phyloP scores from a whole-genome alignment of 2,888 invertebrate species.

The Stenchaetothrips biformis region DNA sequence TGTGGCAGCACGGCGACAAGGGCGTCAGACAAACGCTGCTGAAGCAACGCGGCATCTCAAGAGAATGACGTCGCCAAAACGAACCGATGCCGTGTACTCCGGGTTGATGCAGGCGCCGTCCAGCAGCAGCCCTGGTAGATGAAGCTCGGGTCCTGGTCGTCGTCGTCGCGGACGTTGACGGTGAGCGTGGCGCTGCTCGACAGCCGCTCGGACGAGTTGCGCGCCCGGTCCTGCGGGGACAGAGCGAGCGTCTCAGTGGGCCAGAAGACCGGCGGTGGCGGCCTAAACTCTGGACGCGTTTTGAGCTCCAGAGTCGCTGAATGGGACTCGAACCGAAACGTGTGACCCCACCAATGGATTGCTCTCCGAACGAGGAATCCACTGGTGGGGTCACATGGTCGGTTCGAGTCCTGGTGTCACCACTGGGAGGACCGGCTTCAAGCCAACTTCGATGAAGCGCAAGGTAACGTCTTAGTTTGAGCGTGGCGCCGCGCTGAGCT shows the following conservation, averaged over 20 bases:
- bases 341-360: too few relatives aligned
- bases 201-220: conserved; percentile 67
- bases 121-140: conserved; percentile 79
- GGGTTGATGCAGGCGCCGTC: conserved; percentile 84
- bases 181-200: conserved; percentile 81
- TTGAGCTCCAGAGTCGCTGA: too few relatives aligned
- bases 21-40: not conserved
- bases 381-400: too few relatives aligned
- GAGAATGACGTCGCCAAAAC: conserved; percentile 26
- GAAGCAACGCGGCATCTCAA: conserved; percentile 22
- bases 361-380: too few relatives aligned
- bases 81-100: conserved; percentile 73
- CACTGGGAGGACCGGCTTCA: too few relatives aligned
- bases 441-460: too few relatives aligned
- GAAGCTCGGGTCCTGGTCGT: conserved; percentile 87
- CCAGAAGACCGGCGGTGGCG: too few relatives aligned
- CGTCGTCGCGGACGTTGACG: conserved; percentile 80
- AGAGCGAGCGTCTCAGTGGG: not conserved
- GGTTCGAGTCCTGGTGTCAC: too few relatives aligned
- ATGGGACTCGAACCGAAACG: too few relatives aligned
- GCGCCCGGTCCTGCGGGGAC: conserved; percentile 70
- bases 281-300: too few relatives aligned
- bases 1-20: conserved; percentile 41
- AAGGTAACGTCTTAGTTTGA: too few relatives aligned
- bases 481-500: too few relatives aligned